Evolutionary conservation across 2,888 invertebrate species (phyloP).

Genomic region (Seladonia tumulorum): DNA sequence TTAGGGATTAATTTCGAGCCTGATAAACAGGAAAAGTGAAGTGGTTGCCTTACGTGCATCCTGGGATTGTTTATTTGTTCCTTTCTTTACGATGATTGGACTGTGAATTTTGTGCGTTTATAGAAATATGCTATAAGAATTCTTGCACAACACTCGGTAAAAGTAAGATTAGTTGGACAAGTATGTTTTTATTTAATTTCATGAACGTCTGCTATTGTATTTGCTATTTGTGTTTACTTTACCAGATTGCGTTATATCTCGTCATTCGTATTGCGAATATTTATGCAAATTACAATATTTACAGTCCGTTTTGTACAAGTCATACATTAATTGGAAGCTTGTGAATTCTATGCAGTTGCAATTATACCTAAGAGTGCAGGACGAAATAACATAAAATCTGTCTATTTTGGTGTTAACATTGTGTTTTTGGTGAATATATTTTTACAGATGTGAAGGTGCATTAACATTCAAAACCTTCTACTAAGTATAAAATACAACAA

Average conservation of each 20-base stretch:
- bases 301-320: background rate
- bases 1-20: background rate
- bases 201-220: background rate
- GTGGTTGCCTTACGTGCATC: background rate
- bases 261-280: background rate
- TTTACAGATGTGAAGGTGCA: background rate
- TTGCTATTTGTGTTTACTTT: background rate
- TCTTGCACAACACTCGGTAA: background rate
- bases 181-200: background rate
- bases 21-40: background rate
- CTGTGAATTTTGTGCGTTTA: constrained; percentile 10
- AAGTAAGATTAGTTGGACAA: background rate
- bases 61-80: background rate
- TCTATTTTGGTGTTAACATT: background rate
- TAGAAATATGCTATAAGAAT: background rate
- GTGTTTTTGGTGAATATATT: background rate
- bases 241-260: background rate
- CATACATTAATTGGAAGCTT: background rate
- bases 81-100: background rate
- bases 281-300: background rate
- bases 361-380: background rate
- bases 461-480: background rate
- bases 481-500: background rate
- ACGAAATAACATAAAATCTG: background rate
- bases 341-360: background rate